Conservation (phyloP, 2,797 vertebrate species). For the Malurus splendens region DNA sequence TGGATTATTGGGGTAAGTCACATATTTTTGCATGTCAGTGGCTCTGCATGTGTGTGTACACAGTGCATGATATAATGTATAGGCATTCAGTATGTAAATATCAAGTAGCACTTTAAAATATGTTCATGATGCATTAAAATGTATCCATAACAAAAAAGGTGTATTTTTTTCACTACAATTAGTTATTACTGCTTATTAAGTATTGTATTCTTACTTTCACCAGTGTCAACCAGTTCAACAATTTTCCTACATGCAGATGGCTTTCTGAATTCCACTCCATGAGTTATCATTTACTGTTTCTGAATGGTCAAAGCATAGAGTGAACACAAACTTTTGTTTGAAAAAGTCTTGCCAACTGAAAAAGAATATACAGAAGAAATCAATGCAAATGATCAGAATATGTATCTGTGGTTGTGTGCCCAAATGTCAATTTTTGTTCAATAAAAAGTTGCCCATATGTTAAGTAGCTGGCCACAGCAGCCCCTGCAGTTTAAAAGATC, state of each 20-base stretch:
- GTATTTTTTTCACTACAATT: neutral
- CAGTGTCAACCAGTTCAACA: neutral
- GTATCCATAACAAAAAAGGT: neutral
- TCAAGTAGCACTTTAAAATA: neutral
- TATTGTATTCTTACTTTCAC: neutral
- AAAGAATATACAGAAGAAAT: neutral
- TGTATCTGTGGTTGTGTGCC: neutral
- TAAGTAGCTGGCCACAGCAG: neutral
- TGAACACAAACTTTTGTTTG: neutral
- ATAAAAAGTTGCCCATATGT: accelerated
- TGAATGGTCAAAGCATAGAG: neutral
- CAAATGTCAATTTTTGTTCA: neutral
- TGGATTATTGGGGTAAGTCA: neutral
- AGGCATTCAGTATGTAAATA: neutral
- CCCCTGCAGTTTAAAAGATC: neutral
- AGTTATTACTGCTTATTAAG: neutral
- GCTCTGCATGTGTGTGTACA: neutral
- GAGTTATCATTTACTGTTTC: neutral
- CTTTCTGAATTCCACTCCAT: neutral
- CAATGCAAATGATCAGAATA: neutral
- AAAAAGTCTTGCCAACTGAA: neutral
- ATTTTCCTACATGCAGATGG: neutral
- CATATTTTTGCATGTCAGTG: neutral
- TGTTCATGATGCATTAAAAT: neutral
- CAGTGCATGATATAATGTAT: too few species aligned